Conservation (phyloP, 2,797 vertebrate species). For the Alosa sapidissima region DNA sequence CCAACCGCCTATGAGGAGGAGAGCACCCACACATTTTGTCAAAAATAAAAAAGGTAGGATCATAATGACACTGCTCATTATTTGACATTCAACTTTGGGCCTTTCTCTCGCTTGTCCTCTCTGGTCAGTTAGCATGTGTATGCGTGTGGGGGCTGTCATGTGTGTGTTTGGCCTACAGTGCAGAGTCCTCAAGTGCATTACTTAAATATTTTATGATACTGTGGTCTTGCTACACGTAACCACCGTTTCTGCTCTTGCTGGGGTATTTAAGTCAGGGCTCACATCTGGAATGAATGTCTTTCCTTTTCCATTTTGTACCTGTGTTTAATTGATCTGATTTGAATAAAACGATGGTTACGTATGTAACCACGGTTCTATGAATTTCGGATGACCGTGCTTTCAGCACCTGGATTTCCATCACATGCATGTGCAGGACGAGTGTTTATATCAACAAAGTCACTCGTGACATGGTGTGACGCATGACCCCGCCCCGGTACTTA, state of each 20-base stretch:
- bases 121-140: not conserved
- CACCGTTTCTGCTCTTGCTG: not conserved
- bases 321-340: not conserved
- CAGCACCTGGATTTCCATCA: no score
- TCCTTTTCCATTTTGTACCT: not conserved
- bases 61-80: not conserved
- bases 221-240: not conserved
- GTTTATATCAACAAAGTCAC: no score
- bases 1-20: not conserved
- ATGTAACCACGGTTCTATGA: no score
- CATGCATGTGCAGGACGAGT: no score
- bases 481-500: no score
- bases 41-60: not conserved
- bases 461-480: no score
- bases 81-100: not conserved
- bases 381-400: no score
- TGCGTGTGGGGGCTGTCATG: not conserved
- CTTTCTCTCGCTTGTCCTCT: not conserved
- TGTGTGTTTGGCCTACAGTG: not conserved
- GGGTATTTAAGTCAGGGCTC: not conserved
- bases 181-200: not conserved
- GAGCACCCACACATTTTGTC: constrained; percentile 5
- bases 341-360: not conserved
- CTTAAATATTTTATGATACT: not conserved
- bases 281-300: not conserved